phyloP scores from a whole-genome alignment of 2,888 invertebrate genomes.

The Trachelus tabidus region DNA sequence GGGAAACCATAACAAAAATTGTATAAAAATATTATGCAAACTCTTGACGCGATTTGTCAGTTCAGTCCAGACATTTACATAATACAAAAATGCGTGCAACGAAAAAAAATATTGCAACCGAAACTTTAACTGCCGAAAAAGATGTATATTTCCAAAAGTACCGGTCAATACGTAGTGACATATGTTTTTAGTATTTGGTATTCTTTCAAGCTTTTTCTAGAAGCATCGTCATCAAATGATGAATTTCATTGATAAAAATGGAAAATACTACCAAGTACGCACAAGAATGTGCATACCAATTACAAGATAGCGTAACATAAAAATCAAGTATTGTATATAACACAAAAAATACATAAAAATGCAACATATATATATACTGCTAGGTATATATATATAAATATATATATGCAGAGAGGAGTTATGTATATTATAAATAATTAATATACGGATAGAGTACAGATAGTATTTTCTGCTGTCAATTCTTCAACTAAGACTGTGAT shows the following conservation, averaged over 20 bases:
- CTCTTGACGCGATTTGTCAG: background rate
- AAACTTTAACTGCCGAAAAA: background rate
- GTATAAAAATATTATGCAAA: background rate
- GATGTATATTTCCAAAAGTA: background rate
- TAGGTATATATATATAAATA: slow-evolving; percentile 34
- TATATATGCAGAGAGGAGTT: slow-evolving; percentile 47
- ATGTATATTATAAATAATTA: slow-evolving; percentile 52
- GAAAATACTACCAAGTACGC: slow-evolving; percentile 39
- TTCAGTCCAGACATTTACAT: background rate
- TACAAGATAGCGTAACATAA: slow-evolving; percentile 28
- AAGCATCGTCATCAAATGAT: slow-evolving; percentile 4
- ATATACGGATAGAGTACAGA: slow-evolving; percentile 58
- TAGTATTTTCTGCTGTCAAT: slow-evolving; percentile 66
- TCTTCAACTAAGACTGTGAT: slow-evolving; percentile 66
- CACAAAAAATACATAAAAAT: slow-evolving; percentile 34
- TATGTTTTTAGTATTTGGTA: background rate
- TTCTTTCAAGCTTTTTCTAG: background rate
- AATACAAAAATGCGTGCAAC: background rate
- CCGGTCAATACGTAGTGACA: background rate
- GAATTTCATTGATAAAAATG: slow-evolving; percentile 32
- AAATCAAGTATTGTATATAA: slow-evolving; percentile 43
- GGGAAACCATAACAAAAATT: background rate
- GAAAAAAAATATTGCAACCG: background rate
- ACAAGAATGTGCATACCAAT: slow-evolving; percentile 45
- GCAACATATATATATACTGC: slow-evolving; percentile 27